Conservation (phyloP, 2,888 invertebrate genomes). For the Agriopis aurantiaria region DNA sequence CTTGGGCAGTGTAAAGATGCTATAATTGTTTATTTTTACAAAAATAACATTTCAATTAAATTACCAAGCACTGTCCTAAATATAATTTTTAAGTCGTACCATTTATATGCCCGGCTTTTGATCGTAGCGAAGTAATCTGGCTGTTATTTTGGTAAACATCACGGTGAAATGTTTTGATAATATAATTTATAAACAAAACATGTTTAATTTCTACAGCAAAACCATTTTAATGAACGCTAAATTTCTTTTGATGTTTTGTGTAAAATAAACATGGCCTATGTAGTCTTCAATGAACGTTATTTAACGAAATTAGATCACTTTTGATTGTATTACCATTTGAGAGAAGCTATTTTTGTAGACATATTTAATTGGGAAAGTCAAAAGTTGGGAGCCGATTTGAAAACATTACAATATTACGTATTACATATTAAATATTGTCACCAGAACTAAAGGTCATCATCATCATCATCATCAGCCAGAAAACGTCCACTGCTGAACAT, state of each 20-base stretch:
- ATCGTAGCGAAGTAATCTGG: conserved; percentile 11
- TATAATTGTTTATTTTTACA: background rate
- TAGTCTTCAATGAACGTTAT: conserved; percentile 32
- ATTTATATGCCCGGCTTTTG: conserved; percentile 15
- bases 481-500: no score
- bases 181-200: conserved; percentile 29
- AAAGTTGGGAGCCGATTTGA: background rate
- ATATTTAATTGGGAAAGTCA: background rate
- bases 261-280: conserved; percentile 38
- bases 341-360: conserved; percentile 3
- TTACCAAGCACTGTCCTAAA: background rate
- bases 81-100: conserved; percentile 13
- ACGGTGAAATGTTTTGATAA: conserved; percentile 17
- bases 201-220: conserved; percentile 30
- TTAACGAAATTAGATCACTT: conserved; percentile 31
- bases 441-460: no score
- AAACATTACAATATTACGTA: background rate
- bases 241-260: conserved; percentile 38
- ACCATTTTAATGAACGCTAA: conserved; percentile 33
- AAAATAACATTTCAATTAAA: conserved; percentile 12
- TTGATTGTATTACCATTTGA: conserved; percentile 8
- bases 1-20: no score
- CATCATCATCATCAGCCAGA: no score
- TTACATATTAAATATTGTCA: no score
- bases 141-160: conserved; percentile 16